A percentile compares a stretch with the other conserved stretches of the same genome.
Conservation (phyloP, 2,797 vertebrate species). For the Clarias pachynema region DNA sequence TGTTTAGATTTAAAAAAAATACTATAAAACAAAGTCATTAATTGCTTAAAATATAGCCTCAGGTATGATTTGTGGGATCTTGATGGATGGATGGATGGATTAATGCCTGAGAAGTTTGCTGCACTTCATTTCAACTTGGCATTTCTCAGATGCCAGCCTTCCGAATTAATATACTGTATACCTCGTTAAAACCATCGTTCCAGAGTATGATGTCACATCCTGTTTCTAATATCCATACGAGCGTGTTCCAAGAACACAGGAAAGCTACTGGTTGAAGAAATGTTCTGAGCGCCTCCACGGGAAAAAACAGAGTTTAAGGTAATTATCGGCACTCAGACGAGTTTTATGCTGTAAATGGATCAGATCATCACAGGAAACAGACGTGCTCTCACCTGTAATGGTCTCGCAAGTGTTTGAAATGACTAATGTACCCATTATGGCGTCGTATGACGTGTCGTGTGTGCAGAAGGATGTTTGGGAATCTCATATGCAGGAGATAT, state of each 20-base stretch:
- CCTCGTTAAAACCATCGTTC: not conserved
- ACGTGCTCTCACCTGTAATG: conserved; percentile 13
- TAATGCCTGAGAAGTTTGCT: too few relatives aligned
- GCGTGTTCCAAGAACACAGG: not conserved
- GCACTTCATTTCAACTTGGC: not conserved
- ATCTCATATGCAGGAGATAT: not conserved
- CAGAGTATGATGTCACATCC: not conserved
- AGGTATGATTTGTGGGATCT: too few relatives aligned
- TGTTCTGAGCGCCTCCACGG: not conserved
- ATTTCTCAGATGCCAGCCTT: not conserved
- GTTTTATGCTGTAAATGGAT: conserved; percentile 16
- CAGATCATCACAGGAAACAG: conserved; percentile 18
- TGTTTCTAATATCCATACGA: not conserved
- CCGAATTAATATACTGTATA: not conserved
- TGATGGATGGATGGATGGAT: not conserved
- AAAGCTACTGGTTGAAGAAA: not conserved
- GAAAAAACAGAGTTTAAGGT: conserved; percentile 7
- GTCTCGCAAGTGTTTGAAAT: conserved; percentile 17
- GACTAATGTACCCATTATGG: not conserved
- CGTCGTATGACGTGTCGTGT: not conserved
- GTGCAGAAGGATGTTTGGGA: not conserved
- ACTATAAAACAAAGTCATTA: too few relatives aligned
- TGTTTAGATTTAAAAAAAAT: too few relatives aligned
- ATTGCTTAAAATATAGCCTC: too few relatives aligned
- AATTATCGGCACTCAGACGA: conserved; percentile 14